Evolutionary conservation across 2,797 vertebrate species (phyloP).

Genomic region (Pelodytes ibericus): DNA sequence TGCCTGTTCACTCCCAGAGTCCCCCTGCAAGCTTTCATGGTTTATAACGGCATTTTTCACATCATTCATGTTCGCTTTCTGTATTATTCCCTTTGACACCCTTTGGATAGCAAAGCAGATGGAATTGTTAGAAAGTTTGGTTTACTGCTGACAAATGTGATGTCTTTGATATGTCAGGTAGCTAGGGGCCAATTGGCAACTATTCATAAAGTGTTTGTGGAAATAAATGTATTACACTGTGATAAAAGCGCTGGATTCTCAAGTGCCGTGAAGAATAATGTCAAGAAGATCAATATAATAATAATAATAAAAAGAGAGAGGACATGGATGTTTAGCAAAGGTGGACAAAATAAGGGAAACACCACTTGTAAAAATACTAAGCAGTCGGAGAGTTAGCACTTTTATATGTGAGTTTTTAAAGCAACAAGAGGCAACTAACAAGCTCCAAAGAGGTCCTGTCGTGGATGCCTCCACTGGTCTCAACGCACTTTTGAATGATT

Average conservation of each 20-base stretch:
- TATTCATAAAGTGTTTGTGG: slow-evolving; percentile 21
- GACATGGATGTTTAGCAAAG: too few species aligned
- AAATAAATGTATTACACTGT: slow-evolving; percentile 10
- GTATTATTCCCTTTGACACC: slow-evolving; percentile 28
- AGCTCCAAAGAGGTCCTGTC: too few species aligned
- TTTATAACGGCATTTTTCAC: slow-evolving; percentile 41
- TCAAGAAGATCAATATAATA: not conserved
- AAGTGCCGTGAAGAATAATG: slow-evolving; percentile 34
- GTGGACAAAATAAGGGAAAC: too few species aligned
- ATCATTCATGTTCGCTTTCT: slow-evolving; percentile 24
- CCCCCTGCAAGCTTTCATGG: slow-evolving; percentile 55
- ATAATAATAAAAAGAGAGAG: not conserved
- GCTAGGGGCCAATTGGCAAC: not conserved
- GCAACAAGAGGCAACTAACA: too few species aligned
- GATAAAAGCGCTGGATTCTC: slow-evolving; percentile 48
- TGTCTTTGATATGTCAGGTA: slow-evolving; percentile 48
- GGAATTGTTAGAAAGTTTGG: slow-evolving; percentile 36
- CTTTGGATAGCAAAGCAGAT: slow-evolving; percentile 38
- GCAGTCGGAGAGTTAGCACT: too few species aligned
- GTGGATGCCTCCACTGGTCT: too few species aligned
- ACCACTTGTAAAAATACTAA: too few species aligned
- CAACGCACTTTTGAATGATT: too few species aligned
- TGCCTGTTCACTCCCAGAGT: slow-evolving; percentile 50
- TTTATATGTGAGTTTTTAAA: too few species aligned
- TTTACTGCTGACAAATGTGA: slow-evolving; percentile 50